Evolutionary conservation across 2,113 vertebrate species (phyloP).

Genomic region (Paracanthobrama guichenoti): DNA sequence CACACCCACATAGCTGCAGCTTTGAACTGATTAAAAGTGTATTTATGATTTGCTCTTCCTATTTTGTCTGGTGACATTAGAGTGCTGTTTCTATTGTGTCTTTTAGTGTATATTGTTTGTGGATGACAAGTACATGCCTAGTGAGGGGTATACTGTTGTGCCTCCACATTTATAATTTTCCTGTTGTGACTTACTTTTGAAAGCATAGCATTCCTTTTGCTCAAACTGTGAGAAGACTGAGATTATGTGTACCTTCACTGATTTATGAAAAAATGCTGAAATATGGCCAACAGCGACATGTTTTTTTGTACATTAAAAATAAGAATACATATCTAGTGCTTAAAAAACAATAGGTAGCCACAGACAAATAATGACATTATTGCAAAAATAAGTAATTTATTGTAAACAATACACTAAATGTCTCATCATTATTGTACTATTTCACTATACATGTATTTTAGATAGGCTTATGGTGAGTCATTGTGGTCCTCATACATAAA

Average conservation of each 20-base stretch:
- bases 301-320: neutral
- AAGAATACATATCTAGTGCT: neutral
- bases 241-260: neutral
- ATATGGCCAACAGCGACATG: neutral
- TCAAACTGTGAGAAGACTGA: neutral
- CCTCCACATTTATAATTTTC: slow-evolving; percentile 38
- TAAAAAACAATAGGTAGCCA: neutral
- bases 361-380: neutral
- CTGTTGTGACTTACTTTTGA: neutral
- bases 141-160: slow-evolving; percentile 8
- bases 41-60: slow-evolving; percentile 77
- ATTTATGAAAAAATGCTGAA: neutral
- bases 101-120: slow-evolving; percentile 6
- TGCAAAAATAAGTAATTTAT: neutral
- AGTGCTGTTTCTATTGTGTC: slow-evolving; percentile 21
- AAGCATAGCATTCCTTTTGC: neutral
- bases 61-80: slow-evolving; percentile 73
- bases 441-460: neutral
- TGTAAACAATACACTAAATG: neutral
- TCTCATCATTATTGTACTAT: neutral
- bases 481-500: neutral
- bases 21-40: slow-evolving; percentile 75
- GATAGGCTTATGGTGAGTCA: neutral
- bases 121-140: slow-evolving; percentile 21
- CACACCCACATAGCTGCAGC: slow-evolving; percentile 38